Evolutionary conservation across 1,140 invertebrate species (phyloP).

Genomic region (Euschistus heros): DNA sequence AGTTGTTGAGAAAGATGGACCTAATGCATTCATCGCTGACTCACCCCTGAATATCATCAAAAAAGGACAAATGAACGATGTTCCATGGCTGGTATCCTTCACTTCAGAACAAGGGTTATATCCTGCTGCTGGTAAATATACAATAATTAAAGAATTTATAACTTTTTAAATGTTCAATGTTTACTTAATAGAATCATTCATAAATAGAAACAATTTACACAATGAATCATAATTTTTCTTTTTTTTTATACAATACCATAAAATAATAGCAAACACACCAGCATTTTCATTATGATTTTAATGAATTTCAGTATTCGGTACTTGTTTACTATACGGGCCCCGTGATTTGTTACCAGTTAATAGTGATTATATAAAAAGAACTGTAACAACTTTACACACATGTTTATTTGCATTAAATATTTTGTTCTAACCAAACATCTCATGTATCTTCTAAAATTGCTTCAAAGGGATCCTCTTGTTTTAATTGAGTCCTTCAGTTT

Average conservation of each 20-base stretch:
- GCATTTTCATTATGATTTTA: background rate
- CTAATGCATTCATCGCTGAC: conserved; percentile 44
- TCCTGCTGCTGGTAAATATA: conserved; percentile 38
- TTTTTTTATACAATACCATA: background rate
- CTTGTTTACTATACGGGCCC: too few species aligned
- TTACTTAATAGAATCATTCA: background rate
- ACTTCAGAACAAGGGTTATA: conserved; percentile 36
- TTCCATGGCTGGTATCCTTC: conserved; percentile 36
- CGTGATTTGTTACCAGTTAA: too few species aligned
- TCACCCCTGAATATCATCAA: conserved; percentile 43
- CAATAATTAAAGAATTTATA: background rate
- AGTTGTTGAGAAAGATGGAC: conserved; percentile 40
- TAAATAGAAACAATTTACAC: background rate
- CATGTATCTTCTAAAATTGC: too few species aligned
- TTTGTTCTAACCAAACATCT: too few species aligned
- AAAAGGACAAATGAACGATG: conserved; percentile 35
- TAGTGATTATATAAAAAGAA: too few species aligned
- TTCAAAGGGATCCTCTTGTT: too few species aligned
- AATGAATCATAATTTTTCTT: too few species aligned
- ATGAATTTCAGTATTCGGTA: background rate
- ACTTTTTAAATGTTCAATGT: background rate
- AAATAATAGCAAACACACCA: background rate
- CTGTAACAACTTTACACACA: too few species aligned
- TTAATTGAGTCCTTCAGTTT: too few species aligned
- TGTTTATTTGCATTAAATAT: too few species aligned